Conservation (phyloP, 2,797 vertebrate species). For the Sebastes minor region DNA sequence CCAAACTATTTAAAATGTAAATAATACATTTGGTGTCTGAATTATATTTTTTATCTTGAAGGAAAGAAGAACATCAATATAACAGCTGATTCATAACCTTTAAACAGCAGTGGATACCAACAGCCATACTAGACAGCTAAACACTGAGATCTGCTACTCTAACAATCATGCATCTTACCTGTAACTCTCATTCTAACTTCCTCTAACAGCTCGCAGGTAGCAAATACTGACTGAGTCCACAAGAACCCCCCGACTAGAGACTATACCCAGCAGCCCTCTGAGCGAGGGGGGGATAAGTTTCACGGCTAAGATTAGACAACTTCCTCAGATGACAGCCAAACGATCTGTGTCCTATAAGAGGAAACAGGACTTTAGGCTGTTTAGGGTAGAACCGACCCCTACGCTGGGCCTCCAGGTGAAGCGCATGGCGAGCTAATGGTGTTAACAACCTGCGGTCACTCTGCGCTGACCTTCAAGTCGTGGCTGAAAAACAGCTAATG, state of each 20-base stretch:
- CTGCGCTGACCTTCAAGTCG: slow-evolving; percentile 14
- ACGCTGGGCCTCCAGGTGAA: slow-evolving; percentile 66
- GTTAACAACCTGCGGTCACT: background rate
- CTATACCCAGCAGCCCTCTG: slow-evolving; percentile 27
- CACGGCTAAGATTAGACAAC: slow-evolving; percentile 84
- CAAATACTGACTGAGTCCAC: slow-evolving; percentile 29
- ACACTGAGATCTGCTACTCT: background rate
- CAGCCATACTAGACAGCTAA: background rate
- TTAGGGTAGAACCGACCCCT: slow-evolving; percentile 18
- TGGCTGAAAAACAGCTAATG: slow-evolving; percentile 8
- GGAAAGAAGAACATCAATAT: background rate
- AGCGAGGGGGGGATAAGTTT: slow-evolving; percentile 58
- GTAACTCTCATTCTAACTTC: slow-evolving; percentile 76
- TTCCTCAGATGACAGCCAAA: slow-evolving; percentile 83
- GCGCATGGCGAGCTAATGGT: background rate
- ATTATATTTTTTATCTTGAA: background rate
- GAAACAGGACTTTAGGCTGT: slow-evolving; percentile 66
- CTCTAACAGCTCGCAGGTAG: slow-evolving; percentile 58
- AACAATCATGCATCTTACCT: slow-evolving; percentile 68
- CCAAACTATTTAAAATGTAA: background rate
- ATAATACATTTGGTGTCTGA: background rate
- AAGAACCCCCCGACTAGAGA: slow-evolving; percentile 16
- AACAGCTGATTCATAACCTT: background rate
- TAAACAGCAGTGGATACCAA: background rate
- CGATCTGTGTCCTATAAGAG: slow-evolving; percentile 80